A percentile compares a stretch with the other conserved stretches of the same genome.
Conservation (phyloP, 1,140 invertebrate species). For the Drosophila willistoni region DNA sequence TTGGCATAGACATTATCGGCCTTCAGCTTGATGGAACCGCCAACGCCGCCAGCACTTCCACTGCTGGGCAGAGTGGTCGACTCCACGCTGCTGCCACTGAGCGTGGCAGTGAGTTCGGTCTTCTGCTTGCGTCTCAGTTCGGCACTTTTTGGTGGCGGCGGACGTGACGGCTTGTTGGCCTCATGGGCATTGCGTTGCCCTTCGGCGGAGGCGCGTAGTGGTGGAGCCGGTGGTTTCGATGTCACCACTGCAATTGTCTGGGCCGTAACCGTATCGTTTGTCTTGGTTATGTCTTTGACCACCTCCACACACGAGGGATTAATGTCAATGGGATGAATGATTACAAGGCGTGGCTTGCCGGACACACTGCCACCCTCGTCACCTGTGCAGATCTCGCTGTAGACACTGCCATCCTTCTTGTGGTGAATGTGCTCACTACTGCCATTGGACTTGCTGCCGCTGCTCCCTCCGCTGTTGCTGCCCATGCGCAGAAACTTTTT, state of each 20-base stretch:
- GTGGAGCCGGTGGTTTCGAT: constrained; percentile 84
- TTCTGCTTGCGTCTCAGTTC: constrained; percentile 87
- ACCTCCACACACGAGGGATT: constrained; percentile 92
- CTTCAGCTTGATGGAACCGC: constrained; percentile 82
- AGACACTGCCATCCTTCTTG: constrained; percentile 75
- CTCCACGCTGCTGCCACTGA: constrained; percentile 65
- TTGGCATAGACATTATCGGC: constrained; percentile 91
- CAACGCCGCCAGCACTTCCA: constrained; percentile 19
- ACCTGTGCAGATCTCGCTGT: constrained; percentile 78
- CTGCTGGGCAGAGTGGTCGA: constrained; percentile 41
- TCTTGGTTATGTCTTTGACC: constrained; percentile 85
- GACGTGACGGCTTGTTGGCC: constrained; percentile 87
- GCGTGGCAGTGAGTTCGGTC: constrained; percentile 62
- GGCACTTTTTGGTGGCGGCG: constrained; percentile 88
- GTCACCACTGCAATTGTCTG: constrained; percentile 83
- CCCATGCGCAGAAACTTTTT: constrained; percentile 92
- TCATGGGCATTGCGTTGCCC: constrained; percentile 82
- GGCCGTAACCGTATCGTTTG: constrained; percentile 67
- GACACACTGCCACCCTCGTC: constrained; percentile 60
- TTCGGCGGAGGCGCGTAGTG: constrained; percentile 78
- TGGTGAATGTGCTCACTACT: constrained; percentile 47
- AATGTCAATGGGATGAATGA: constrained; percentile 93
- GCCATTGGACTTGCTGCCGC: constrained; percentile 56
- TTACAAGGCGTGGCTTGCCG: constrained; percentile 89
- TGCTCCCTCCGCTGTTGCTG: constrained; percentile 71